Percentiles rank a stretch among this genome's conserved stretches.
phyloP scores from a whole-genome alignment of 2,888 invertebrate genomes.

The Nebria salina region DNA sequence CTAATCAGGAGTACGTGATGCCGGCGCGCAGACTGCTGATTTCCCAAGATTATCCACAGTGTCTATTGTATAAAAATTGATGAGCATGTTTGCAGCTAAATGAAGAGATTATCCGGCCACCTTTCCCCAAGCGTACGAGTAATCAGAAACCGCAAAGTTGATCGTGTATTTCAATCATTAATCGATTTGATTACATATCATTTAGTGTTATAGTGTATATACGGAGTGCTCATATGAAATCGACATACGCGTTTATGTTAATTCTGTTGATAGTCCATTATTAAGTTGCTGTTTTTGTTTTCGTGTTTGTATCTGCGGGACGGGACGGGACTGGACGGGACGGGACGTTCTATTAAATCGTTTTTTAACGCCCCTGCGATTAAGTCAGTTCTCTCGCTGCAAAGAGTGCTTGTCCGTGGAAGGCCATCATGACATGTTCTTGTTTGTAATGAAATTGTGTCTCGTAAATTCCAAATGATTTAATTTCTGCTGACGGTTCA shows the following conservation, averaged over 20 bases:
- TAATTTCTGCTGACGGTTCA: constrained; percentile 46
- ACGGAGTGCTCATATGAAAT: background rate
- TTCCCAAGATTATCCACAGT: background rate
- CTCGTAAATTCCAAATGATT: constrained; percentile 45
- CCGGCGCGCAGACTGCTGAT: constrained; percentile 13
- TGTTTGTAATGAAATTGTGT: constrained; percentile 45
- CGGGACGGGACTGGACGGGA: background rate
- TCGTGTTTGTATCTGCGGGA: constrained; percentile 19
- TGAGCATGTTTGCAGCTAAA: background rate
- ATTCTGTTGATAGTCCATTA: constrained; percentile 31
- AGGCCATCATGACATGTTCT: constrained; percentile 17
- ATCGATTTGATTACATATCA: constrained; percentile 32
- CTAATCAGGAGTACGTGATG: background rate
- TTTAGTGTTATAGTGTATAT: constrained; percentile 12
- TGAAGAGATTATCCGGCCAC: constrained; percentile 28
- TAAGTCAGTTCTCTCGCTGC: constrained; percentile 15
- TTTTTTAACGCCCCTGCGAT: constrained; percentile 25
- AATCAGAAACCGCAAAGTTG: constrained; percentile 2
- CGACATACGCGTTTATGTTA: constrained; percentile 25
- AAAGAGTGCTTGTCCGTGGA: background rate
- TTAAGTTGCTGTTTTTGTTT: constrained; percentile 29
- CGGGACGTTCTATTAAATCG: constrained; percentile 31
- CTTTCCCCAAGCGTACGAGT: background rate
- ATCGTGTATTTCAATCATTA: constrained; percentile 33
- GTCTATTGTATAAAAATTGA: constrained; percentile 11